phyloP scores from a whole-genome alignment of 2,888 invertebrate species.

The Drosophila macrospina region DNA sequence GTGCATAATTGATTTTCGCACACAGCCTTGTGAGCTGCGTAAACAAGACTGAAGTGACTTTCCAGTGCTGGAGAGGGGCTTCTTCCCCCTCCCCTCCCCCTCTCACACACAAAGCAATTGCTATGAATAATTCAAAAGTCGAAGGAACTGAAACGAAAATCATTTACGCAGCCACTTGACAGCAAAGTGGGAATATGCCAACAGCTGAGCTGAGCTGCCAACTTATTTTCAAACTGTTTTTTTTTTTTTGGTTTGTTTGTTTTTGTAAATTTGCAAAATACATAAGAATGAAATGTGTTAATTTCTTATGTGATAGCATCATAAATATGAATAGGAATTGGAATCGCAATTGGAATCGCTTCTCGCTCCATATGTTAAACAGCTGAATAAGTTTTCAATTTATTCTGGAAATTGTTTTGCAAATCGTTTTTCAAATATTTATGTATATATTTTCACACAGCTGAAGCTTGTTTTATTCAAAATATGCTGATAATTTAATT shows the following conservation, averaged over 20 bases:
- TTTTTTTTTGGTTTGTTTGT: slow-evolving; percentile 20
- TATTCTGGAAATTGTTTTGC: background rate
- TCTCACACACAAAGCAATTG: slow-evolving; percentile 14
- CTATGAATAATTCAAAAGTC: slow-evolving; percentile 64
- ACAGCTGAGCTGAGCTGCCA: slow-evolving; percentile 20
- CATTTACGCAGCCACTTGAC: slow-evolving; percentile 57
- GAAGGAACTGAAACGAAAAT: slow-evolving; percentile 32
- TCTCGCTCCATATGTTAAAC: slow-evolving; percentile 48
- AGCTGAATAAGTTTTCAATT: slow-evolving; percentile 16
- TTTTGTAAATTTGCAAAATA: slow-evolving; percentile 21
- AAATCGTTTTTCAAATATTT: background rate
- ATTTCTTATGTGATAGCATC: slow-evolving; percentile 32
- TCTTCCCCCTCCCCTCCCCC: background rate
- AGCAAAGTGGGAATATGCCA: slow-evolving; percentile 14
- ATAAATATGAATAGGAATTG: slow-evolving; percentile 44
- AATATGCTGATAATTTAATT: slow-evolving; percentile 9
- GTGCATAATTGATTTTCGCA: slow-evolving; percentile 49
- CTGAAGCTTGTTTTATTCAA: background rate
- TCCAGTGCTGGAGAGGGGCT: background rate
- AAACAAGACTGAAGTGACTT: slow-evolving; percentile 17
- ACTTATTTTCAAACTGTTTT: slow-evolving; percentile 21
- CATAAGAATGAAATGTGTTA: slow-evolving; percentile 35
- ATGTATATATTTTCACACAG: background rate
- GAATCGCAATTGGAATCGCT: background rate
- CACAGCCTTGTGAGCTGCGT: slow-evolving; percentile 39